Evolutionary conservation across 2,797 vertebrate species (phyloP).

Genomic region (Dendrocincla tyrannina): DNA sequence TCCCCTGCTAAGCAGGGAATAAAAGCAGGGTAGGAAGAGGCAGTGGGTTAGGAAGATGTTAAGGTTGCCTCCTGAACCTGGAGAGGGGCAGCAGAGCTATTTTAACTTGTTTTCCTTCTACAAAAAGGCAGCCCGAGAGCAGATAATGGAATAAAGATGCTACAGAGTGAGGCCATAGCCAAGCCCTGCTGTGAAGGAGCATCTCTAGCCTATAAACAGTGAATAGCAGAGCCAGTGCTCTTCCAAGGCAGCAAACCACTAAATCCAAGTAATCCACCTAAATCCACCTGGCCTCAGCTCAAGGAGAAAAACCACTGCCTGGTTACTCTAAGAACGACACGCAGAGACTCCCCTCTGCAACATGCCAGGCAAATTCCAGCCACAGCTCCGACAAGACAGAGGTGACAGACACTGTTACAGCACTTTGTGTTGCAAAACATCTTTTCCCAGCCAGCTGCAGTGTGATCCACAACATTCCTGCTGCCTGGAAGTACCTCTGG

Average conservation of each 20-base stretch:
- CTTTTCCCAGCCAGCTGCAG: background rate
- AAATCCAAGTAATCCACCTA: background rate
- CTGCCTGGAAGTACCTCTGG: background rate
- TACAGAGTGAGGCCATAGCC: background rate
- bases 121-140: background rate
- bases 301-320: background rate
- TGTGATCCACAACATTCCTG: background rate
- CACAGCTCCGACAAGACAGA: background rate
- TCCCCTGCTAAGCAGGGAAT: background rate
- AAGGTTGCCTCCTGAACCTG: background rate
- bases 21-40: background rate
- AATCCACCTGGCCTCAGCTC: background rate
- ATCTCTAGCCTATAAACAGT: background rate
- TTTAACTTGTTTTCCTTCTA: background rate
- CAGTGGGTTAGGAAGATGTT: background rate
- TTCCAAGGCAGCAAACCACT: background rate
- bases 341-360: background rate
- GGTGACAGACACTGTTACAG: background rate
- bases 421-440: background rate
- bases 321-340: background rate
- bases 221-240: background rate
- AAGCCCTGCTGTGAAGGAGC: background rate
- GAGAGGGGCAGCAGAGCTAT: background rate
- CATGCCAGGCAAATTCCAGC: background rate
- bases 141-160: background rate